Conservation (phyloP, 2,888 invertebrate genomes). For the Lobophora halterata region DNA sequence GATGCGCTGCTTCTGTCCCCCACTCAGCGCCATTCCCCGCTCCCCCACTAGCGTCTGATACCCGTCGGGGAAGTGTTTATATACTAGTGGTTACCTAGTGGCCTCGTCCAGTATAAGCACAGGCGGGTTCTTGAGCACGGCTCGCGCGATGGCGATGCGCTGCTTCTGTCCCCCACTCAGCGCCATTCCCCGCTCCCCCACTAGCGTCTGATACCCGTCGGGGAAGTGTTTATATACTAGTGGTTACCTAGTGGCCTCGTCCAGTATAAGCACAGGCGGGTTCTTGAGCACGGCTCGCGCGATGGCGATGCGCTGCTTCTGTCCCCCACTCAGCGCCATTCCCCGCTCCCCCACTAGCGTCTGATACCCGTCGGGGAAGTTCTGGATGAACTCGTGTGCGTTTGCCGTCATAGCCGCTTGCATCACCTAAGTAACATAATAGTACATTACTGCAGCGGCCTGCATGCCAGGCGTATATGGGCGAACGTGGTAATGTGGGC, state of each 20-base stretch:
- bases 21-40: too few relatives aligned
- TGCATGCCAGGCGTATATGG: too few relatives aligned
- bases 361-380: conserved; percentile 91
- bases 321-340: conserved; percentile 95
- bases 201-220: conserved; percentile 89
- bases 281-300: conserved; percentile 96
- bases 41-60: too few relatives aligned
- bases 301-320: conserved; percentile 96
- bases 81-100: too few relatives aligned
- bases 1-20: too few relatives aligned
- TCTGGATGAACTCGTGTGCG: conserved; percentile 92
- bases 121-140: too few relatives aligned
- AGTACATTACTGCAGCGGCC: too few relatives aligned
- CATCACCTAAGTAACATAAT: conserved; percentile 83
- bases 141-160: too few relatives aligned
- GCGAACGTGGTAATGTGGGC: too few relatives aligned
- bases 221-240: too few relatives aligned
- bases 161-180: conserved; percentile 97
- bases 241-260: conserved; percentile 97
- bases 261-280: conserved; percentile 92
- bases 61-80: too few relatives aligned
- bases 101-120: too few relatives aligned
- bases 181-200: conserved; percentile 95
- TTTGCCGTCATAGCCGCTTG: conserved; percentile 93
- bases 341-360: conserved; percentile 95